phyloP scores from a whole-genome alignment of 1,140 invertebrate species.

The Drosophila tropicalis region DNA sequence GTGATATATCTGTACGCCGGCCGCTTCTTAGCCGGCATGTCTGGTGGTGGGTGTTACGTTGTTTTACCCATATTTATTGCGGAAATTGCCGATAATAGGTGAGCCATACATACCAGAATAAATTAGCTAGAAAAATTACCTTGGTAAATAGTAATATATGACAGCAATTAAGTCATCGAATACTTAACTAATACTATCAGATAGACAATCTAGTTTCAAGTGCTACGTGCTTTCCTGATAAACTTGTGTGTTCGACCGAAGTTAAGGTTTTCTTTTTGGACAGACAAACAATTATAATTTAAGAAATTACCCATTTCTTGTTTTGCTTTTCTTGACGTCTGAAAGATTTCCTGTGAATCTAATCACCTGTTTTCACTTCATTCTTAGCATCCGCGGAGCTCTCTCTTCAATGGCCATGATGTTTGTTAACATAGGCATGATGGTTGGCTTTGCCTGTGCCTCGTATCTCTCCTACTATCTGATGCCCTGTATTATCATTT shows the following conservation, averaged over 20 bases:
- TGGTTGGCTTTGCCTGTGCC: slow-evolving; percentile 55
- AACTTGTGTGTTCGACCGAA: not conserved
- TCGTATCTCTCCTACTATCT: slow-evolving; percentile 61
- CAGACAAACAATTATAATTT: slow-evolving; percentile 11
- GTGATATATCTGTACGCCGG: slow-evolving; percentile 76
- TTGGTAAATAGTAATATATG: not conserved
- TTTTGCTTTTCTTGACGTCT: not conserved
- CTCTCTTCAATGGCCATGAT: slow-evolving; percentile 70
- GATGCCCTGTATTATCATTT: slow-evolving; percentile 61
- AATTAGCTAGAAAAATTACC: not conserved
- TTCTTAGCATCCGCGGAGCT: slow-evolving; percentile 60
- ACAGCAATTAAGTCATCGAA: slow-evolving; percentile 3
- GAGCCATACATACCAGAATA: slow-evolving; percentile 23
- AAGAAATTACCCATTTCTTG: not conserved
- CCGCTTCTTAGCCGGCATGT: slow-evolving; percentile 81
- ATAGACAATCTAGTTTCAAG: slow-evolving; percentile 37
- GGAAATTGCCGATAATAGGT: slow-evolving; percentile 76
- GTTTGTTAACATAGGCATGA: slow-evolving; percentile 60
- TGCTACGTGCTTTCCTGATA: slow-evolving; percentile 46
- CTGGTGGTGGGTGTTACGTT: slow-evolving; percentile 68
- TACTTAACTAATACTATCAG: slow-evolving; percentile 1
- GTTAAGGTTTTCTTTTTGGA: not conserved
- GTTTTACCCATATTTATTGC: slow-evolving; percentile 68
- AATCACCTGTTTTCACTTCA: not conserved
- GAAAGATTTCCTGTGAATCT: not conserved